A percentile compares a stretch with the other conserved stretches of the same genome.
Conservation (phyloP, 2,888 invertebrate species). For the Andricus curvator region DNA sequence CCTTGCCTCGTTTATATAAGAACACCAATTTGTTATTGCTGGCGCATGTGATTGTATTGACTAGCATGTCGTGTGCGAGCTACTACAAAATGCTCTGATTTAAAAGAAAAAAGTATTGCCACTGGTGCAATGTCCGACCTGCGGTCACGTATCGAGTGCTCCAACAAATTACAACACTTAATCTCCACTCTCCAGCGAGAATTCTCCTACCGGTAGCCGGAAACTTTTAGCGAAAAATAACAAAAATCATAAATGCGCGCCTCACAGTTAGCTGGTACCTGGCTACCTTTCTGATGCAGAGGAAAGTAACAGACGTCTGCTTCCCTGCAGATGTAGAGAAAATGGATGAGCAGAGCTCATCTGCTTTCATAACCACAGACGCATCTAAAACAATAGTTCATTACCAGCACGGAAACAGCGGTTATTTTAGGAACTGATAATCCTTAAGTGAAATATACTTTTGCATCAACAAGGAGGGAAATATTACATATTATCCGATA, state of each 20-base stretch:
- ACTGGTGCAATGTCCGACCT: slow-evolving; percentile 9
- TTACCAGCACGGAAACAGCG: slow-evolving; percentile 3
- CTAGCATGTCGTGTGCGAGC: background rate
- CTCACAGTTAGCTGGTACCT: background rate
- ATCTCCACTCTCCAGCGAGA: slow-evolving; percentile 42
- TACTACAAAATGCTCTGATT: slow-evolving; percentile 28
- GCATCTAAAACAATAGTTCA: slow-evolving; percentile 38
- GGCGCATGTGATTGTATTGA: slow-evolving; percentile 5
- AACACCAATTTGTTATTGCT: slow-evolving; percentile 19
- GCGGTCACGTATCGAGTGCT: slow-evolving; percentile 49
- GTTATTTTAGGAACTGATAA: slow-evolving; percentile 2
- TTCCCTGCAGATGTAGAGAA: background rate
- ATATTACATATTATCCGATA: background rate
- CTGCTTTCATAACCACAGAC: slow-evolving; percentile 24
- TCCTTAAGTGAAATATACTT: background rate
- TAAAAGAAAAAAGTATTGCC: slow-evolving; percentile 2
- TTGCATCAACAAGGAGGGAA: background rate
- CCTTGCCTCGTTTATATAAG: slow-evolving; percentile 35
- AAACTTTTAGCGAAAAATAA: slow-evolving; percentile 28
- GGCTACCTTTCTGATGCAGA: background rate
- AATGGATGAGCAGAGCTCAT: slow-evolving; percentile 29
- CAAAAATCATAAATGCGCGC: slow-evolving; percentile 21
- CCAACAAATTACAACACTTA: slow-evolving; percentile 50
- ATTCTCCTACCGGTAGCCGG: background rate
- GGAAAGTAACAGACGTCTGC: background rate